A percentile compares a stretch with the other conserved stretches of the same genome.
phyloP scores from a whole-genome alignment of 2,797 vertebrate genomes.

The Schizothorax lantsangensis region DNA sequence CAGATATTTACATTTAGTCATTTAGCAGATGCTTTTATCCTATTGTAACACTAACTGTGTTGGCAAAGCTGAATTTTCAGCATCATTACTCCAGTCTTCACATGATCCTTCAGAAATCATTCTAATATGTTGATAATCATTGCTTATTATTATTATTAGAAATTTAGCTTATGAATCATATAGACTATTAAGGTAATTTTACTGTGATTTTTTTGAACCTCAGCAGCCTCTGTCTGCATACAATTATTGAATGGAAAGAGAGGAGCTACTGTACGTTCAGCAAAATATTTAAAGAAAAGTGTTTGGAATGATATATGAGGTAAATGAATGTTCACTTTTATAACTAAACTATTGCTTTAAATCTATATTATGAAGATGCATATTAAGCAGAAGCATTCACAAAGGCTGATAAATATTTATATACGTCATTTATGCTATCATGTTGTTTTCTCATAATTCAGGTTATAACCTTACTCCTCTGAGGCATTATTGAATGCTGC shows the following conservation, averaged over 20 bases:
- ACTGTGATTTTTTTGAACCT: neutral
- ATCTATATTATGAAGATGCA: neutral
- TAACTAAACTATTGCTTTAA: neutral
- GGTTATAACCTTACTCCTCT: neutral
- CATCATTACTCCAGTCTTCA: neutral
- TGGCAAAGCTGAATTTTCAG: neutral
- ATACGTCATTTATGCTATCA: neutral
- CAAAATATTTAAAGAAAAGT: neutral
- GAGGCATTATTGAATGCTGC: neutral
- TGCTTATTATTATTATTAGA: neutral
- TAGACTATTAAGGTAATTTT: neutral
- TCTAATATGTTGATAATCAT: neutral
- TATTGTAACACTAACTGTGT: neutral
- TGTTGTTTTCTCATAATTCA: neutral
- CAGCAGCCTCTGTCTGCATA: neutral
- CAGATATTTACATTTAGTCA: no score
- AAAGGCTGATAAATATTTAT: neutral
- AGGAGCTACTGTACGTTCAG: neutral
- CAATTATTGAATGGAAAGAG: neutral
- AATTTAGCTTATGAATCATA: neutral
- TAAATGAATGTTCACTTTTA: neutral
- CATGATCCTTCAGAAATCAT: neutral
- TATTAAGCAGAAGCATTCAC: neutral
- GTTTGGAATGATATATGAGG: neutral
- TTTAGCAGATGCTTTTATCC: no score